Base-by-base conservation (phyloP, 2,888 invertebrate genomes). In the Drosophila infuscata region DNA sequence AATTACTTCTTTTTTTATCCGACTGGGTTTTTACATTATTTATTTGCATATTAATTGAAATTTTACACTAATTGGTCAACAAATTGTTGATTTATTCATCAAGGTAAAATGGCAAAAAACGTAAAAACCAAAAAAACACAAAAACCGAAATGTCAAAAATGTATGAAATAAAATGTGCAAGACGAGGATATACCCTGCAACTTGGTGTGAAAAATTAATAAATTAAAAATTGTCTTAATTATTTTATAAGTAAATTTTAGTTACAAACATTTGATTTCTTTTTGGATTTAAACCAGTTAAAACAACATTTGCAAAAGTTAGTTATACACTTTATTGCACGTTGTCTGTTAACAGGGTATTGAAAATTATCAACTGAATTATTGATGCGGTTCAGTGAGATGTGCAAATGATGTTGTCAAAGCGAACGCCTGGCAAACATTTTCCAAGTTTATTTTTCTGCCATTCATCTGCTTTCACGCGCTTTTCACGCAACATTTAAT, bases 401-500 rank as follows among this genome's bases (percentile, higher is more conserved):
- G 76, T 73, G 78, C 78, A 83, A 83, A 82, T 82, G 74, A 72
- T 71, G 85, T 77, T 82, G 79, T 77, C 76, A 77, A 70, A 65
- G 70, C 63, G 61, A 67, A 53, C 17, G 62, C 25, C 36, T 30
- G 59, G 29, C 17, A 54, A 61, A 60, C 54, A 72, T 76, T 69
- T 68, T 66, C 63, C 67, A 63, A 88, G 69, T 73, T 61, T 67
- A 83, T 68, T 78, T 77, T 77, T 48, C 54, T 71, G 46, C 52
- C 76, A 74, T 70, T 75, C 73, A 75, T 87, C 81, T 81, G 66
- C 62, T 70, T 85, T 73, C 60, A 71, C 76, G 80, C 76, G 76
- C 57, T 72, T 84, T 88, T 89, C 82, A 88, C 82, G 90, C 82
- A 67, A 80, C 85, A 90, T 88, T 90, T 73, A 88, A 74, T 82